Conservation (phyloP, 2,797 vertebrate species). For the Lithobates sylvaticus region DNA sequence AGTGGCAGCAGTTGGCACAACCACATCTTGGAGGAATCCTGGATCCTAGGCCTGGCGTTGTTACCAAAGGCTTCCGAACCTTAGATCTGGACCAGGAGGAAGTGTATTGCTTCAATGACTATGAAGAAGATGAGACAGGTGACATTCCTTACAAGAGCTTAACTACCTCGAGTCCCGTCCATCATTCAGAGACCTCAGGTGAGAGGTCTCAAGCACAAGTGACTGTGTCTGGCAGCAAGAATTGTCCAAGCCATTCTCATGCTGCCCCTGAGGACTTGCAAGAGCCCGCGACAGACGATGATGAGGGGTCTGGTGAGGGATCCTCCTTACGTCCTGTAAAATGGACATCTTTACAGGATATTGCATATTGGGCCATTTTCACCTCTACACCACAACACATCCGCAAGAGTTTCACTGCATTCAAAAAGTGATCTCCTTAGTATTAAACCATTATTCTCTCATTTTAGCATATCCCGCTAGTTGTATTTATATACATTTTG, state of each 20-base stretch:
- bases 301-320: slow-evolving; percentile 96
- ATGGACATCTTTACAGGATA: slow-evolving; percentile 77
- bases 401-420: slow-evolving; percentile 72
- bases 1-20: slow-evolving; percentile 98
- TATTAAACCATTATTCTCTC: slow-evolving; percentile 20
- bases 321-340: slow-evolving; percentile 82
- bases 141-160: slow-evolving; percentile 84
- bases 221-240: slow-evolving; percentile 79
- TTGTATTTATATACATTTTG: slow-evolving; percentile 27
- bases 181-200: slow-evolving; percentile 91
- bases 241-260: slow-evolving; percentile 76
- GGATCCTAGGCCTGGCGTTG: slow-evolving; percentile 92
- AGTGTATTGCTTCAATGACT: slow-evolving; percentile 94
- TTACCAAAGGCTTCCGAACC: slow-evolving; percentile 96
- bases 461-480: slow-evolving; percentile 52
- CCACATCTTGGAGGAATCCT: slow-evolving; percentile 95
- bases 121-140: slow-evolving; percentile 94
- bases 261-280: slow-evolving; percentile 84
- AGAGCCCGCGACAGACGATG: slow-evolving; percentile 78
- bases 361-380: slow-evolving; percentile 79
- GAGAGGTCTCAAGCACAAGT: slow-evolving; percentile 83
- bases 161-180: slow-evolving; percentile 80
- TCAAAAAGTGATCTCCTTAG: slow-evolving; percentile 22
- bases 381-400: slow-evolving; percentile 74
- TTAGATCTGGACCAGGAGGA: slow-evolving; percentile 93